Conservation (phyloP, 2,888 invertebrate genomes). For the Sesia bembeciformis region DNA sequence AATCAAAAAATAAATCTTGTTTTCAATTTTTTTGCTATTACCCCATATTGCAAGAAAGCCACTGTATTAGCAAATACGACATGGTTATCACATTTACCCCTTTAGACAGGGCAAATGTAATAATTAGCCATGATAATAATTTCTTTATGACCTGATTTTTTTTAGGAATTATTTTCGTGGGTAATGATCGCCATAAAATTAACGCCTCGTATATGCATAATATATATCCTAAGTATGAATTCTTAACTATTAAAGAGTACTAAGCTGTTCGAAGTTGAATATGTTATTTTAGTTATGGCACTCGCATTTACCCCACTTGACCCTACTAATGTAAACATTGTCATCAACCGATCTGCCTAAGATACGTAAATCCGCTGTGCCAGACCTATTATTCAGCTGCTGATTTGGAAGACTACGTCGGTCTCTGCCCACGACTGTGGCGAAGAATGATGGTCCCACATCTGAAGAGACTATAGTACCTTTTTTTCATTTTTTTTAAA, state of each 20-base stretch:
- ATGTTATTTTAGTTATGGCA: background rate
- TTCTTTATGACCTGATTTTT: too few relatives aligned
- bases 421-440: too few relatives aligned
- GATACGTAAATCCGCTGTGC: too few relatives aligned
- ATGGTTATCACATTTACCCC: background rate
- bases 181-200: too few relatives aligned
- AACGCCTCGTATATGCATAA: background rate
- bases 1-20: background rate
- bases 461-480: too few relatives aligned
- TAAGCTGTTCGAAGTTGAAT: background rate
- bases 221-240: background rate
- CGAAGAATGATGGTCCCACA: too few relatives aligned
- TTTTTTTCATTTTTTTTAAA: too few relatives aligned
- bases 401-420: too few relatives aligned
- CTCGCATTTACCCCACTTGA: background rate
- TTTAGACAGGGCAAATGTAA: background rate
- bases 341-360: too few relatives aligned
- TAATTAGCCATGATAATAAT: background rate
- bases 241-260: background rate
- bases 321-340: too few relatives aligned
- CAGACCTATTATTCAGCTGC: too few relatives aligned
- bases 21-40: background rate
- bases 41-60: background rate
- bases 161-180: too few relatives aligned
- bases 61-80: background rate